A percentile compares a stretch with the other conserved stretches of the same genome.
phyloP scores from a whole-genome alignment of 1,140 invertebrate species.

The Drosophila sucinea region DNA sequence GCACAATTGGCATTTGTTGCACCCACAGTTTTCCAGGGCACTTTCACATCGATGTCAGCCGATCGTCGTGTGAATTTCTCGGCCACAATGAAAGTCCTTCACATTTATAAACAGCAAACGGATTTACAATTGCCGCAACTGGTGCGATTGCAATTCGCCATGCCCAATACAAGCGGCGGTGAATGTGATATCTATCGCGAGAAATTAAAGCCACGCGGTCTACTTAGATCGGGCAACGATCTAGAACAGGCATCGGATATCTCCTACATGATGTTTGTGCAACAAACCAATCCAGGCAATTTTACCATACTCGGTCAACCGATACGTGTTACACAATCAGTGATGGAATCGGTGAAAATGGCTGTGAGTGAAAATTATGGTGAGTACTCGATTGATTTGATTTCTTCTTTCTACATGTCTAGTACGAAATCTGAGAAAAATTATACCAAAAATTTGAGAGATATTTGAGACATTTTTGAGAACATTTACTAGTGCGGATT shows the following conservation, averaged over 20 bases:
- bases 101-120: constrained; percentile 86
- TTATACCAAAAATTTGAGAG: too few relatives aligned
- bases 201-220: constrained; percentile 75
- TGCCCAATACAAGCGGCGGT: constrained; percentile 73
- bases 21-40: constrained; percentile 87
- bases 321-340: constrained; percentile 85
- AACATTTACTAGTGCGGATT: too few relatives aligned
- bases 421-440: not conserved
- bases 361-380: constrained; percentile 86
- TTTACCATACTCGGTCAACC: constrained; percentile 87
- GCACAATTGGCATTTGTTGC: constrained; percentile 86
- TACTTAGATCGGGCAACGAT: constrained; percentile 84
- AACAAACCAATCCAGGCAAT: constrained; percentile 87
- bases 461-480: too few relatives aligned
- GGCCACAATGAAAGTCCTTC: constrained; percentile 87
- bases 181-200: constrained; percentile 82
- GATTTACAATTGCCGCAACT: constrained; percentile 83
- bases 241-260: constrained; percentile 86
- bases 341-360: constrained; percentile 84
- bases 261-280: constrained; percentile 87
- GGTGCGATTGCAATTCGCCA: constrained; percentile 72
- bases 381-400: constrained; percentile 82
- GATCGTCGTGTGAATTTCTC: constrained; percentile 85
- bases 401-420: not conserved
- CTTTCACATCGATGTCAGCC: constrained; percentile 86